Evolutionary conservation across 1,140 invertebrate genomes (phyloP), one percentile per base, ranked within the genome.

Genomic region (Drosophila baimaii): DNA sequence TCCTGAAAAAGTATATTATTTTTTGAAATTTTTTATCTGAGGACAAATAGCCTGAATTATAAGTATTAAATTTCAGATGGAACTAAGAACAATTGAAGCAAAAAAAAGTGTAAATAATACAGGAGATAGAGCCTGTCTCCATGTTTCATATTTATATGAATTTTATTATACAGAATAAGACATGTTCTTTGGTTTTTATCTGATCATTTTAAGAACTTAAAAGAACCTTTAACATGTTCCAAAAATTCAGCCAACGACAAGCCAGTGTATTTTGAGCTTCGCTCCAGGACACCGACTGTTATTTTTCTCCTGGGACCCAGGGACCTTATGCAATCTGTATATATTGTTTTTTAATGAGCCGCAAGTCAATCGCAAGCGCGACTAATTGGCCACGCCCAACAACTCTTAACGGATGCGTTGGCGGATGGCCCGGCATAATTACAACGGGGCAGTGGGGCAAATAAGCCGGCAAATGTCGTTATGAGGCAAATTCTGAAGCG

Each of bases 281-380:
- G 33, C 52, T 54, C 46, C 23, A 17, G 62, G 62, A 43, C 39
- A 9, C 2, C n/a, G 4, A 0, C 0, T n/a, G 23, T 8, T 19
- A 56, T 57, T 71, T 73, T 68, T 73, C 75, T 25, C 51, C 39
- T 13, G 37, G 25, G 49, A 43, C 39, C 51, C 39, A 10, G 37
- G 25, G 49, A 43, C 39, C 59, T 55, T 81, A 61, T 75, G 80
- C 70, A 89, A 89, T 89, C 73, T 81, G 74, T 88, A 89, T 89
- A 89, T 89, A 89, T 89, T 89, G 84, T 89, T 89, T 89, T 89
- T 89, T 90, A 89, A 89, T 89, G 84, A 89, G 84, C 84, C 84
- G 84, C 84, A 84, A 88, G 84, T 88, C 84, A 88, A 89, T 88
- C 72, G 79, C 79, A 82, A 77, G 82, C 68, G 63, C 71, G 47